Conservation (phyloP, 2,888 invertebrate genomes). For the Ommatoiulus sabulosus region DNA sequence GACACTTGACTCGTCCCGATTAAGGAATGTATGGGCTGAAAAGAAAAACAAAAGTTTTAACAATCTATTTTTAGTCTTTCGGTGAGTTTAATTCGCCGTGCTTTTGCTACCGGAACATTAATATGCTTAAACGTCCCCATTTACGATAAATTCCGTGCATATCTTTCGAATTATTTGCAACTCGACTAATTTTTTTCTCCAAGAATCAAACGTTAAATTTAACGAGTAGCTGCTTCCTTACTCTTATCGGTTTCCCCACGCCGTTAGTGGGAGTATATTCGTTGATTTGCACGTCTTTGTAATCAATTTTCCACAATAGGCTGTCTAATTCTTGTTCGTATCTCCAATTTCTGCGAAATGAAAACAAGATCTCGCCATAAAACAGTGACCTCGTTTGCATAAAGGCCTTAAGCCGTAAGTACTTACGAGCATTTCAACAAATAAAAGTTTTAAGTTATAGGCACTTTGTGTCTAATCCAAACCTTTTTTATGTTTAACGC, state of each 20-base stretch:
- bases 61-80: background rate
- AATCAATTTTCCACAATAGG: conserved; percentile 93
- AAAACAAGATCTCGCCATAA: conserved; percentile 23
- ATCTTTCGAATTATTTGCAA: no score
- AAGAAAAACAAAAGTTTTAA: background rate
- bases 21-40: conserved; percentile 70
- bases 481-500: background rate
- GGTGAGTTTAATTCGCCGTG: no score
- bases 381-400: background rate
- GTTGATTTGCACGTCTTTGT: conserved; percentile 79
- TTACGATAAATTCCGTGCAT: no score
- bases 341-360: conserved; percentile 82
- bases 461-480: background rate
- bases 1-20: conserved; percentile 88
- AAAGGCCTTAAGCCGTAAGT: background rate
- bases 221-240: no score
- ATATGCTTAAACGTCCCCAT: no score
- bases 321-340: conserved; percentile 95
- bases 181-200: no score
- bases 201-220: no score
- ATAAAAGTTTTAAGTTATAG: conserved; percentile 29
- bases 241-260: conserved; percentile 63
- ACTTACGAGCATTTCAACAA: conserved; percentile 37
- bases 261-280: conserved; percentile 61
- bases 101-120: no score